These are phyloP conservation scores for Colletes latitarsis DNA, from an alignment of 1,140 invertebrate genomes.

Conservation along the genomic window DNA sequence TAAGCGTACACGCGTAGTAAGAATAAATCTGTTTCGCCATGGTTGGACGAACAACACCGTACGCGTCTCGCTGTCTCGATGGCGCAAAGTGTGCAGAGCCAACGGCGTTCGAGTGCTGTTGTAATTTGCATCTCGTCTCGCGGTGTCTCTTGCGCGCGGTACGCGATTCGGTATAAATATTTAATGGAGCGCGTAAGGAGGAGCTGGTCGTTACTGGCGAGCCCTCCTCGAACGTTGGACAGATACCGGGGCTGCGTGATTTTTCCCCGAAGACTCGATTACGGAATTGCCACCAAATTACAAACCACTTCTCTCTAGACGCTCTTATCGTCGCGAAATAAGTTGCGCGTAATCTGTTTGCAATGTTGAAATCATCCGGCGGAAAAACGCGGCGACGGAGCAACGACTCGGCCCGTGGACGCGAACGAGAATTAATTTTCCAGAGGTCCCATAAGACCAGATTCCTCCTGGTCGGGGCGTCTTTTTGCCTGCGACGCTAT, in stretches of 20 bases:
- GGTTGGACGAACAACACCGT: neutral
- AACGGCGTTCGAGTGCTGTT: neutral
- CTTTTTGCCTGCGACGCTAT: neutral
- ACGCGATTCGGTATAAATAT: constrained; percentile 21
- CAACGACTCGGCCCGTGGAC: too few relatives aligned
- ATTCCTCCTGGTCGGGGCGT: neutral
- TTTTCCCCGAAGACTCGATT: neutral
- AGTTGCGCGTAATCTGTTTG: too few relatives aligned
- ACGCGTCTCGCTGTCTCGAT: neutral
- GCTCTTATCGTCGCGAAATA: neutral
- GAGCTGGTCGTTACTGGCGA: neutral
- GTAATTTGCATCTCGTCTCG: constrained; percentile 25
- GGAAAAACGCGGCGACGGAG: too few relatives aligned
- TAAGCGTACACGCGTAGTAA: neutral
- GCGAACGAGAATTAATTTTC: neutral
- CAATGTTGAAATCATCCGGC: too few relatives aligned
- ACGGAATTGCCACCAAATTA: neutral
- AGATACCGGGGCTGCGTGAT: neutral
- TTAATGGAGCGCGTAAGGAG: neutral
- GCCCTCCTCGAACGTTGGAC: too few relatives aligned
- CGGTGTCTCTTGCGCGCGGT: neutral
- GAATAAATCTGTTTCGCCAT: neutral
- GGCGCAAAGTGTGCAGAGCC: neutral
- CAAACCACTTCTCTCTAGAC: neutral
- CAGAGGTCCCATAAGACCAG: neutral